Conservation (phyloP, 2,888 invertebrate species). For the Tachystola acroxantha region DNA sequence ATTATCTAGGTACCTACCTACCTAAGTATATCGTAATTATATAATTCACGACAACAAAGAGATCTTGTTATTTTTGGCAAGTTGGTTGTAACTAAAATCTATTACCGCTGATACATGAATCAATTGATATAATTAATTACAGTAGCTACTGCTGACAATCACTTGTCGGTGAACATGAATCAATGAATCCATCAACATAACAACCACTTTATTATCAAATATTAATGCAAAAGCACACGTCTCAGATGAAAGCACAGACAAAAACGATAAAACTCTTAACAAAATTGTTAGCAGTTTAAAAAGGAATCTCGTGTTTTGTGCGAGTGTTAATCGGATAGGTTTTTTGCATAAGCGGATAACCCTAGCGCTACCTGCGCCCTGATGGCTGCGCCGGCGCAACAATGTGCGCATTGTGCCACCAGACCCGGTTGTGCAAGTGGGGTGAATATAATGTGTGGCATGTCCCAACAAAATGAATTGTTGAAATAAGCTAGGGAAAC, state of each 20-base stretch:
- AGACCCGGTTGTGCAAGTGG: slow-evolving; percentile 49
- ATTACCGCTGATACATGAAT: no score
- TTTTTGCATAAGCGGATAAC: slow-evolving; percentile 78
- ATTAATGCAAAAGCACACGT: slow-evolving; percentile 33
- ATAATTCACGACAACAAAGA: no score
- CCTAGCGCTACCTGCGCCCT: slow-evolving; percentile 63
- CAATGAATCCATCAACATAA: no score
- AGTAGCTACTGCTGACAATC: no score
- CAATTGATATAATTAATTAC: no score
- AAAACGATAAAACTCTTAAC: slow-evolving; percentile 39
- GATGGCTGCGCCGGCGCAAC: slow-evolving; percentile 25
- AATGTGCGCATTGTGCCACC: slow-evolving; percentile 43
- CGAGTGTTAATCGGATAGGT: slow-evolving; percentile 72
- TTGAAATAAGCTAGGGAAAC: no score
- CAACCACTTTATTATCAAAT: no score
- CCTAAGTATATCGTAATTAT: no score
- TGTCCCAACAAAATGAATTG: slow-evolving; percentile 27
- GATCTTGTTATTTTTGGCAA: no score
- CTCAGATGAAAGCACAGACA: slow-evolving; percentile 23
- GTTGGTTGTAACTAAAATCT: no score
- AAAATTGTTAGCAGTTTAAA: slow-evolving; percentile 47
- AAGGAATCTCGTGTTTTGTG: slow-evolving; percentile 49
- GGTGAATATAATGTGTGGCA: slow-evolving; percentile 31
- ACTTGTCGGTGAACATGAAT: no score
- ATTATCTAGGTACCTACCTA: no score